A percentile compares a stretch with the other conserved stretches of the same genome.
These are phyloP conservation scores for Tyto alba DNA, from an alignment of 2,113 vertebrate genomes.

Conservation along the genomic window DNA sequence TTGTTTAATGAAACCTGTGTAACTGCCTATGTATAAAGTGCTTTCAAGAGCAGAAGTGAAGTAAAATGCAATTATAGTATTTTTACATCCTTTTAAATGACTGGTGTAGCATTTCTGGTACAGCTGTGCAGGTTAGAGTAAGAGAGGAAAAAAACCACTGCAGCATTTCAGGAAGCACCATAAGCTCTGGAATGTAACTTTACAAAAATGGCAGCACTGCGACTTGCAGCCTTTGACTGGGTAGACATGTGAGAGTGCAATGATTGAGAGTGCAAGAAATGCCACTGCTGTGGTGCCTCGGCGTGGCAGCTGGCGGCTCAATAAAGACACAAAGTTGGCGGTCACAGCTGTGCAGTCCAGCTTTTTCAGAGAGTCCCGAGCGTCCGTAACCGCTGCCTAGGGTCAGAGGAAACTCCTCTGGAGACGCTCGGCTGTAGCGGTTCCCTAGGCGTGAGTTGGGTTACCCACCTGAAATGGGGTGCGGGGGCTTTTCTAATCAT, in stretches of 20 bases:
- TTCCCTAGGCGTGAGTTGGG: not conserved
- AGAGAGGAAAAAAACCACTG: not conserved
- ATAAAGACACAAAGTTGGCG: not conserved
- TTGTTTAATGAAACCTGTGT: not conserved
- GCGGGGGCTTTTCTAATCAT: not conserved
- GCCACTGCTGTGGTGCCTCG: not conserved
- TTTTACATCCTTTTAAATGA: not conserved
- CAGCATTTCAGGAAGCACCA: not conserved
- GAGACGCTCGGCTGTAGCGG: not conserved
- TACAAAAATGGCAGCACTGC: not conserved
- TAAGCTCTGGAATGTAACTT: not conserved
- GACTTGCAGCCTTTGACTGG: accelerated
- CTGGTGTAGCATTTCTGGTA: not conserved
- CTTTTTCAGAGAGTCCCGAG: not conserved
- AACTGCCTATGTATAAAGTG: not conserved
- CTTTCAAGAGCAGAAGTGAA: not conserved
- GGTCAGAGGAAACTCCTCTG: not conserved
- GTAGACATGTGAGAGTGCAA: not conserved
- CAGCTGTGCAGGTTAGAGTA: not conserved
- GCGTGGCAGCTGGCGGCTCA: not conserved
- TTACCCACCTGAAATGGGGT: not conserved
- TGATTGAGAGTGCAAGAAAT: not conserved
- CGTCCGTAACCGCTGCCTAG: not conserved
- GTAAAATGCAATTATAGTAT: not conserved
- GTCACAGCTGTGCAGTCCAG: not conserved